Percentiles rank a stretch among this genome's conserved stretches.
These are phyloP conservation scores for Procambarus clarkii DNA, from an alignment of 1,140 invertebrate genomes.

Conservation along the genomic window DNA sequence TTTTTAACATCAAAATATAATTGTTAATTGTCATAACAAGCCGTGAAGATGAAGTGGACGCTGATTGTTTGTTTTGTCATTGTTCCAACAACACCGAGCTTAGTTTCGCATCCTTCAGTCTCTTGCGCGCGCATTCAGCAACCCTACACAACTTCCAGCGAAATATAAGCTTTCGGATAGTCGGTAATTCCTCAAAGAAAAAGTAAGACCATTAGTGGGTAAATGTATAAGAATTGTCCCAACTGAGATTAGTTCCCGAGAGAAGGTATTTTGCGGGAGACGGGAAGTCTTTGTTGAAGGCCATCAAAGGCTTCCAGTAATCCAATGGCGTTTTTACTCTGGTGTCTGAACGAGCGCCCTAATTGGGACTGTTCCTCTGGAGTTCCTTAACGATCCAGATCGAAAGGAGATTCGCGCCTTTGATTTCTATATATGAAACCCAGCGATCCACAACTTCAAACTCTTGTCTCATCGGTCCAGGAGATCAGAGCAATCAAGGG, in stretches of 20 bases:
- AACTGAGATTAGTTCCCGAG: background rate
- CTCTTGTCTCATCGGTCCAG: background rate
- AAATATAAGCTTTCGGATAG: background rate
- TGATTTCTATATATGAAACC: background rate
- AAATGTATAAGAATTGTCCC: background rate
- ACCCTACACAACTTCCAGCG: too few relatives aligned
- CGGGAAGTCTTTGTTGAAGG: constrained; percentile 19
- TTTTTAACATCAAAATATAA: too few relatives aligned
- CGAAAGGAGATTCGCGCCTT: background rate
- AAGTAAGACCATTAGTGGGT: background rate
- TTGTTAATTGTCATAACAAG: too few relatives aligned
- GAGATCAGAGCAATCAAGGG: background rate
- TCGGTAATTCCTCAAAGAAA: background rate
- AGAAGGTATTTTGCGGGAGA: constrained; percentile 3
- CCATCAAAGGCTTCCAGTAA: constrained; percentile 58
- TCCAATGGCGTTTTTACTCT: constrained; percentile 46
- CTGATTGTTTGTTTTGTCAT: too few relatives aligned
- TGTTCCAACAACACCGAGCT: too few relatives aligned
- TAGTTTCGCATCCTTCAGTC: too few relatives aligned
- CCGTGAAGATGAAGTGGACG: too few relatives aligned
- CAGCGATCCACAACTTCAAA: background rate
- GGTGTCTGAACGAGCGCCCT: constrained; percentile 41
- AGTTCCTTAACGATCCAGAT: background rate
- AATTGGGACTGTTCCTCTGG: constrained; percentile 29
- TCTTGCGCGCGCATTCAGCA: too few relatives aligned